Evolutionary conservation across 2,113 vertebrate species (phyloP).

Genomic region (Esox niger): DNA sequence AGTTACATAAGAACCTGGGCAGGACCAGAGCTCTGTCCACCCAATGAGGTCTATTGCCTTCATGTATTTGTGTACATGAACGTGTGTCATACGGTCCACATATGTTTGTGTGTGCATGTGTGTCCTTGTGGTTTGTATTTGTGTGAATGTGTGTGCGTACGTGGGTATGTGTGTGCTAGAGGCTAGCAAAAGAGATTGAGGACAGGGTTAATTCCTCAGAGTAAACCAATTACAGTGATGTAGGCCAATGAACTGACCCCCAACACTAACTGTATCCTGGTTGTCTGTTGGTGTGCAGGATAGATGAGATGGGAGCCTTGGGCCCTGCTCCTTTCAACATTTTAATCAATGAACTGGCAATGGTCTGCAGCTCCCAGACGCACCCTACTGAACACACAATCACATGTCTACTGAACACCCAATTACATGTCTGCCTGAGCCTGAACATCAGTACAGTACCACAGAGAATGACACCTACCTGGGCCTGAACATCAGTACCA

Average conservation of each 20-base stretch:
- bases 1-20: constrained; percentile 55
- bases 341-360: too few species aligned
- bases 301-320: too few species aligned
- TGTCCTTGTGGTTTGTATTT: constrained; percentile 18
- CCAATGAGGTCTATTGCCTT: too few species aligned
- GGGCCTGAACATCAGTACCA: too few species aligned
- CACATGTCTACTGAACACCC: too few species aligned
- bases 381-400: too few species aligned
- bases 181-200: constrained; percentile 36
- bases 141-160: constrained; percentile 21
- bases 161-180: constrained; percentile 14
- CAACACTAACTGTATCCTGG: background rate
- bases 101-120: constrained; percentile 22
- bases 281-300: background rate
- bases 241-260: constrained; percentile 14
- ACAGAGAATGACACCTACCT: too few species aligned
- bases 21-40: constrained; percentile 27
- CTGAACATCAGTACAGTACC: too few species aligned
- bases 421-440: too few species aligned
- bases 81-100: background rate
- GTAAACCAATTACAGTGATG: constrained; percentile 26
- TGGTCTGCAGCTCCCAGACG: too few species aligned
- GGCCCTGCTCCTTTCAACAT: too few species aligned
- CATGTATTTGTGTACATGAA: background rate
- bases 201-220: constrained; percentile 25